phyloP scores from a whole-genome alignment of 2,797 vertebrate genomes.

The Dipus sagitta region DNA sequence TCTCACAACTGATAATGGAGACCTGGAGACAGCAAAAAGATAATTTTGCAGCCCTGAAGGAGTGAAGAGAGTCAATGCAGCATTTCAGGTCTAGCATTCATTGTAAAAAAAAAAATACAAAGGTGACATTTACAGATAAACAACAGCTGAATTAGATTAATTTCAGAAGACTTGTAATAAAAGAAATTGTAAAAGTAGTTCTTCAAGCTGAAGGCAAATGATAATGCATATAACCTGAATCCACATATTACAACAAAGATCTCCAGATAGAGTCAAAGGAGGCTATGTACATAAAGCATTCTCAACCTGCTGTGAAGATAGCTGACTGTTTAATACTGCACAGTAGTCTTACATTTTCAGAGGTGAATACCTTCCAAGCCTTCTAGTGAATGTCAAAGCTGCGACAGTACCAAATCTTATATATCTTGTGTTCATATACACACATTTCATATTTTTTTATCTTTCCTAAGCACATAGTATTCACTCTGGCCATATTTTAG shows the following conservation, averaged over 20 bases:
- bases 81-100: background rate
- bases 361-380: background rate
- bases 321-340: background rate
- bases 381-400: background rate
- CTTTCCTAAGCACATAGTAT: background rate
- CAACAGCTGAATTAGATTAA: background rate
- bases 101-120: background rate
- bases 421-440: too few relatives aligned
- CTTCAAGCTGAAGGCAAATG: background rate
- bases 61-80: background rate
- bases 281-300: background rate
- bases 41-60: background rate
- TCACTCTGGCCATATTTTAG: background rate
- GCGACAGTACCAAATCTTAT: background rate
- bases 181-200: background rate
- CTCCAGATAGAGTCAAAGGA: background rate
- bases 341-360: background rate
- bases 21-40: background rate
- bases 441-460: background rate
- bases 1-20: background rate
- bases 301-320: background rate
- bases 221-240: background rate
- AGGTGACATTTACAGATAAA: background rate
- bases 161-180: background rate
- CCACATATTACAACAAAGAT: background rate